Conservation (phyloP, 2,113 vertebrate genomes). For the Scolopax mira region DNA sequence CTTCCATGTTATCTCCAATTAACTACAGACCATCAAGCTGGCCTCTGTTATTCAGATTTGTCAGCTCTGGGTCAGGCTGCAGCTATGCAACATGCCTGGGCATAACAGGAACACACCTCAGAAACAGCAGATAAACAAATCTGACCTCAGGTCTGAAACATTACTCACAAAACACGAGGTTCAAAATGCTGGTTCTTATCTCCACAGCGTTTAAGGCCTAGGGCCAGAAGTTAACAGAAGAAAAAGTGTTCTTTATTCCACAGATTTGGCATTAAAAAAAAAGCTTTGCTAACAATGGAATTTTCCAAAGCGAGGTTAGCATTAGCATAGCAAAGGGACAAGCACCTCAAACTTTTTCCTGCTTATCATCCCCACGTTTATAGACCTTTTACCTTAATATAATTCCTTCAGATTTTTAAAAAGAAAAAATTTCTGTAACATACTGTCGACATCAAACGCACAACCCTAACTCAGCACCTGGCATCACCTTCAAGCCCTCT, state of each 20-base stretch:
- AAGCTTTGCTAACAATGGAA: background rate
- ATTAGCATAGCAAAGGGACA: background rate
- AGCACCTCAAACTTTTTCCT: background rate
- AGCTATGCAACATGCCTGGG: background rate
- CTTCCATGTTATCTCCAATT: background rate
- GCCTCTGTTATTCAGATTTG: background rate
- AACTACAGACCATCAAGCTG: background rate
- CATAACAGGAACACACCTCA: background rate
- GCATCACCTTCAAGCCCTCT: background rate
- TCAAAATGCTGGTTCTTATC: background rate
- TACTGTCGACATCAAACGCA: background rate
- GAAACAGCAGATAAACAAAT: background rate
- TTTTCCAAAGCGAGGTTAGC: background rate
- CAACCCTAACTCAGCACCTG: background rate
- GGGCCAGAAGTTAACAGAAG: background rate
- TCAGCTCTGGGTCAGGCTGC: background rate
- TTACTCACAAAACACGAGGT: background rate
- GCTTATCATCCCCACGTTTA: background rate
- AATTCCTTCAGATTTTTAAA: fast-evolving
- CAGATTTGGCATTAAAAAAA: background rate
- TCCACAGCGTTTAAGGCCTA: background rate
- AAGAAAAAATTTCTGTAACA: background rate
- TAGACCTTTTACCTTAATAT: background rate
- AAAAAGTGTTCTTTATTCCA: background rate
- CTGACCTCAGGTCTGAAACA: background rate